Evolutionary conservation across 2,113 vertebrate species (phyloP).

Genomic region (Caloenas nicobarica): DNA sequence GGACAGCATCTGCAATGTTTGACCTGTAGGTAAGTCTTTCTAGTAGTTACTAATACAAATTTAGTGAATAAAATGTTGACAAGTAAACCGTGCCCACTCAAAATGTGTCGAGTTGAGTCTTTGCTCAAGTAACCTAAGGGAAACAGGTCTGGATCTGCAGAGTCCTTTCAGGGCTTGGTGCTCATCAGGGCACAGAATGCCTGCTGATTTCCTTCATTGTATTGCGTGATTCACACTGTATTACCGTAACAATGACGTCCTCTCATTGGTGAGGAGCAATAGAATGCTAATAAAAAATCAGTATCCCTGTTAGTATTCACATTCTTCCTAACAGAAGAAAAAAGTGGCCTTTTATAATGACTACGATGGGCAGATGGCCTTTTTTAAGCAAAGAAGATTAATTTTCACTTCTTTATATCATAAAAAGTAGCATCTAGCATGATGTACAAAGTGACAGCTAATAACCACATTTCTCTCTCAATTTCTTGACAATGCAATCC

Average conservation of each 20-base stretch:
- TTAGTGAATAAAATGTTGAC: not conserved
- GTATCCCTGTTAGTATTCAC: not conserved
- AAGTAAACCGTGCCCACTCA: not conserved
- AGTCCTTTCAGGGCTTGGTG: not conserved
- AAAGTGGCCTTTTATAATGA: not conserved
- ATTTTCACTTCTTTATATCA: slow-evolving; percentile 16
- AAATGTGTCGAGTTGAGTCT: not conserved
- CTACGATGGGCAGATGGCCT: not conserved
- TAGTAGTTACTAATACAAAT: not conserved
- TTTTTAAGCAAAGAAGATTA: slow-evolving; percentile 4
- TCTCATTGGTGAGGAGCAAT: not conserved
- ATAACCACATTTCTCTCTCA: not conserved
- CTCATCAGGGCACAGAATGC: not conserved
- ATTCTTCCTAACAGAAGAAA: not conserved
- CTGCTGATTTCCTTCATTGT: not conserved
- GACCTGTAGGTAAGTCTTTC: not conserved
- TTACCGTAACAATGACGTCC: not conserved
- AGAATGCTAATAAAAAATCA: not conserved
- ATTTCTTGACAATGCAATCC: not conserved
- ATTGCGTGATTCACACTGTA: not conserved
- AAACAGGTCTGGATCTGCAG: not conserved
- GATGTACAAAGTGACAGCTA: not conserved
- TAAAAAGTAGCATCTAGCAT: not conserved
- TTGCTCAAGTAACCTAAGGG: not conserved
- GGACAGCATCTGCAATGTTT: not conserved